Percentiles rank a stretch among this genome's conserved stretches.
Conservation (phyloP, 2,888 invertebrate species). For the Peribatodes rhomboidaria region DNA sequence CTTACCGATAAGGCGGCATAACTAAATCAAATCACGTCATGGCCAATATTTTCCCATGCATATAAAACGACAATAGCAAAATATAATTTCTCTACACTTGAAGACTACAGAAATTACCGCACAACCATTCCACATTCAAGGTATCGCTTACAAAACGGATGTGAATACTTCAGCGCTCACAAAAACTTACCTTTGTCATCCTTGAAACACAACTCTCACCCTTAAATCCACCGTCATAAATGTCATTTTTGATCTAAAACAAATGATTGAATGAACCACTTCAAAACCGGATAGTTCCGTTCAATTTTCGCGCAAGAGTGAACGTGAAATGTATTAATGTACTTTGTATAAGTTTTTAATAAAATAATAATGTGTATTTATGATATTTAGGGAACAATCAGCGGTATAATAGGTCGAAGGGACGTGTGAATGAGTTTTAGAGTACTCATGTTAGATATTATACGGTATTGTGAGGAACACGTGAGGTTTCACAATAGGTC, state of each 20-base stretch:
- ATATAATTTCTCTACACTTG: slow-evolving; percentile 27
- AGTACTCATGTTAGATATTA: slow-evolving; percentile 49
- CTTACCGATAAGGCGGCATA: background rate
- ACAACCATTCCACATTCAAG: slow-evolving; percentile 29
- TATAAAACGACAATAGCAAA: slow-evolving; percentile 10
- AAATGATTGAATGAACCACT: slow-evolving; percentile 62
- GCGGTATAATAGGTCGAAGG: slow-evolving; percentile 41
- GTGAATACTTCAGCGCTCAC: slow-evolving; percentile 59
- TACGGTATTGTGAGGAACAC: slow-evolving; percentile 46
- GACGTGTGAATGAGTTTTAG: slow-evolving; percentile 51
- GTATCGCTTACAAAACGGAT: slow-evolving; percentile 65
- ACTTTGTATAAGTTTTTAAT: slow-evolving; percentile 82
- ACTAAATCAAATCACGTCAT: slow-evolving; percentile 8
- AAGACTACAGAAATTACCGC: slow-evolving; percentile 27
- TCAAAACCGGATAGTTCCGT: slow-evolving; percentile 81
- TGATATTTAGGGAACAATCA: slow-evolving; percentile 49
- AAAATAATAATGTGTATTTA: slow-evolving; percentile 69
- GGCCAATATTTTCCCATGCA: slow-evolving; percentile 7
- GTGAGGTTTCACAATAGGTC: slow-evolving; percentile 40
- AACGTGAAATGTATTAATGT: slow-evolving; percentile 69
- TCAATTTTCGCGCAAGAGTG: slow-evolving; percentile 79
- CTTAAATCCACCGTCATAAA: slow-evolving; percentile 37
- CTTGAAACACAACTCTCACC: slow-evolving; percentile 35
- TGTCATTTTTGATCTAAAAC: slow-evolving; percentile 17
- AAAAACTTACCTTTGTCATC: slow-evolving; percentile 49